These are phyloP conservation scores for Pachycephala philippinensis DNA, from an alignment of 2,113 vertebrate species.

Conservation along the genomic window DNA sequence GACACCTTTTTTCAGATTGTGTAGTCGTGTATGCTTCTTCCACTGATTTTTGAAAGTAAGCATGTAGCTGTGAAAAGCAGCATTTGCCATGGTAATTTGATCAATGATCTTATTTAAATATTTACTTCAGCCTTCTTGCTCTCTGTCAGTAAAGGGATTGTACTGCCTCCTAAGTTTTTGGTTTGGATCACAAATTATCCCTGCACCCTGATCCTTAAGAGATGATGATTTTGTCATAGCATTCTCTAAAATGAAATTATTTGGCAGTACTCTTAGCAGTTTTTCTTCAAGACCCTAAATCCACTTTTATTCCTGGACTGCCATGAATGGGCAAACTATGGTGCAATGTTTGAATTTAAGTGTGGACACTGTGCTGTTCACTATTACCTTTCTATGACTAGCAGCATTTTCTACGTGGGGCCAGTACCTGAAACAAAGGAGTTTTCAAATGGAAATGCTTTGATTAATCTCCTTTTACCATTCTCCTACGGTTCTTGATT, in stretches of 20 bases:
- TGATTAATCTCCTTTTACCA: not conserved
- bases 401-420: not conserved
- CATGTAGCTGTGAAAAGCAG: not conserved
- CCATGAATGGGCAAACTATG: not conserved
- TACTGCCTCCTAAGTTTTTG: not conserved
- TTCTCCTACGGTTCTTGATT: not conserved
- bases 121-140: not conserved
- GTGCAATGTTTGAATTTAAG: not conserved
- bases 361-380: not conserved
- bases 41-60: not conserved
- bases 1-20: not conserved
- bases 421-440: not conserved
- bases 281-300: not conserved
- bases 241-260: not conserved
- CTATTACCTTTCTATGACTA: not conserved
- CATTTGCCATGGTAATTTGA: not conserved
- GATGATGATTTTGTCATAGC: not conserved
- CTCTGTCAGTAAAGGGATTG: not conserved
- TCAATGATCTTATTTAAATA: not conserved
- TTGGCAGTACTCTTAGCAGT: not conserved
- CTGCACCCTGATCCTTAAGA: rapidly evolving
- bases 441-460: not conserved
- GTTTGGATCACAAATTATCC: not conserved
- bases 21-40: not conserved
- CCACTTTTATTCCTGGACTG: not conserved